Conservation (phyloP, 2,797 vertebrate genomes). For the Lemur catta region DNA sequence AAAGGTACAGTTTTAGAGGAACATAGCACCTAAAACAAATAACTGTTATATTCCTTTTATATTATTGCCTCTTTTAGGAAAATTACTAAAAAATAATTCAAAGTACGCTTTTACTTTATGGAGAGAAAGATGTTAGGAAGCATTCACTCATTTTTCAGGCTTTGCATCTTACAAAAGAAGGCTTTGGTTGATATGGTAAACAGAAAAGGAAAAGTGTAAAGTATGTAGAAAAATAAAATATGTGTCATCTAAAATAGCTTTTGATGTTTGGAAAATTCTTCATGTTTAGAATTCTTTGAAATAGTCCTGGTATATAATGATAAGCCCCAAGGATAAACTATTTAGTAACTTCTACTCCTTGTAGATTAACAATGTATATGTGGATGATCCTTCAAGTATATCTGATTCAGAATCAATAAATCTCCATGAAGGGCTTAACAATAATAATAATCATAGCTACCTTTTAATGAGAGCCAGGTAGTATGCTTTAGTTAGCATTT, state of each 20-base stretch:
- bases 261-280: not conserved
- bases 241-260: not conserved
- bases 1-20: not conserved
- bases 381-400: not conserved
- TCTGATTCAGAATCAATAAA: not conserved
- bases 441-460: not conserved
- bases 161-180: not conserved
- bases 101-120: not conserved
- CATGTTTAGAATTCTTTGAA: not conserved
- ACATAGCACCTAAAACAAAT: not conserved
- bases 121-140: not conserved
- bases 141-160: not conserved
- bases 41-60: not conserved
- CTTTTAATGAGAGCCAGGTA: not conserved
- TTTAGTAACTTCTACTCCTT: not conserved
- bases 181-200: not conserved
- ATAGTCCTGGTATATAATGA: not conserved
- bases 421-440: not conserved
- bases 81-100: conserved; percentile 11
- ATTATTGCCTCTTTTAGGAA: not conserved
- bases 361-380: not conserved
- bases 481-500: not conserved
- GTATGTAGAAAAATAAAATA: not conserved
- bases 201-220: not conserved
- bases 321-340: not conserved